Evolutionary conservation across 1,140 invertebrate species (phyloP).

Genomic region (Plutomurus gul): DNA sequence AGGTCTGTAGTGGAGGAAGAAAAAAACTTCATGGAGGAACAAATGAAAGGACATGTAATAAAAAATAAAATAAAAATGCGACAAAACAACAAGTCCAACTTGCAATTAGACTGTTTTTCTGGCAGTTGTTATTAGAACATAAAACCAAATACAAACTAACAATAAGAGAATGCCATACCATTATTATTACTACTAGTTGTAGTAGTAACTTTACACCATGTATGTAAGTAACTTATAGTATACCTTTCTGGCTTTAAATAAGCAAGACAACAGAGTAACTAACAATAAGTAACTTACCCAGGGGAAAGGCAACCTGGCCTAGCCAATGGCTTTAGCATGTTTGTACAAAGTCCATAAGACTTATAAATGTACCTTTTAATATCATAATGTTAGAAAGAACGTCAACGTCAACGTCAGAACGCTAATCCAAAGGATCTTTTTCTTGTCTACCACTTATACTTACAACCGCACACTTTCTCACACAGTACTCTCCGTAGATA

Average conservation of each 20-base stretch:
- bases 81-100: background rate
- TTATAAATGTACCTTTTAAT: background rate
- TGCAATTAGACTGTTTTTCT: background rate
- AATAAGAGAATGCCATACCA: background rate
- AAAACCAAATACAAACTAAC: background rate
- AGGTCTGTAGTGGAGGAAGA: background rate
- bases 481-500: too few species aligned
- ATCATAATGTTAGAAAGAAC: background rate
- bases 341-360: background rate
- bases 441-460: too few species aligned
- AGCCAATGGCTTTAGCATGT: background rate
- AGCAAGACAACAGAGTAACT: background rate
- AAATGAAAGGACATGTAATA: background rate
- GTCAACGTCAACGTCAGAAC: background rate
- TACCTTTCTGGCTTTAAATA: background rate
- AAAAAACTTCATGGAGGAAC: background rate
- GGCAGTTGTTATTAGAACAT: background rate
- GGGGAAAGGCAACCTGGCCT: background rate
- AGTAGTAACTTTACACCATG: too few species aligned
- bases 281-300: background rate
- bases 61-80: constrained; percentile 20
- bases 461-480: too few species aligned
- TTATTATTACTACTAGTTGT: background rate
- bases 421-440: background rate
- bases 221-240: too few species aligned